phyloP scores from a whole-genome alignment of 2,888 invertebrate species.

The Drosophila anomelani region DNA sequence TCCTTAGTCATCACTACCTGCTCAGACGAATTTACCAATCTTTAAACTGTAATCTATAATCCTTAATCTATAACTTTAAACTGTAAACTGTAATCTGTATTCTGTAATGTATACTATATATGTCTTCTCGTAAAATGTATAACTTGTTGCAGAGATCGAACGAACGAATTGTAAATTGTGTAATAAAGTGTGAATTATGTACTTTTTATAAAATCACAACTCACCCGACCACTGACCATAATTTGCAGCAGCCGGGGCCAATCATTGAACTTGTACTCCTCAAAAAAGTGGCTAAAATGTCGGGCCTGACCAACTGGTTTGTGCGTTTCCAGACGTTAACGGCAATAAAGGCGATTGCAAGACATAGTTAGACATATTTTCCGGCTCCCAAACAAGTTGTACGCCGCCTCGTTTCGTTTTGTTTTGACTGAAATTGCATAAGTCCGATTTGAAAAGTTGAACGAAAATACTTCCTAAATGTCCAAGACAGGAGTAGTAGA shows the following conservation, averaged over 20 bases:
- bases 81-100: constrained; percentile 52
- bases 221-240: constrained; percentile 36
- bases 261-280: constrained; percentile 68
- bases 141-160: constrained; percentile 65
- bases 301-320: constrained; percentile 66
- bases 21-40: constrained; percentile 70
- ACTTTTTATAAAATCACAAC: constrained; percentile 76
- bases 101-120: constrained; percentile 49
- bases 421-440: constrained; percentile 62
- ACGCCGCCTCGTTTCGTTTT: constrained; percentile 21
- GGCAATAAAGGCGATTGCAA: constrained; percentile 54
- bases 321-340: constrained; percentile 50
- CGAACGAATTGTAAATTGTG: constrained; percentile 67
- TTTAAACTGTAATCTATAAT: constrained; percentile 44
- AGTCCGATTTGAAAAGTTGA: constrained; percentile 39
- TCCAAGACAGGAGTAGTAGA: constrained; percentile 23
- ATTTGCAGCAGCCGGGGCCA: constrained; percentile 36
- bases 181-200: constrained; percentile 77
- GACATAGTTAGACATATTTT: constrained; percentile 52
- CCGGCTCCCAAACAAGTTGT: constrained; percentile 42
- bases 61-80: constrained; percentile 43
- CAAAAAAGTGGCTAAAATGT: constrained; percentile 49
- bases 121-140: constrained; percentile 45
- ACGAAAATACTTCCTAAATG: constrained; percentile 63
- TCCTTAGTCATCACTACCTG: constrained; percentile 61